Percentiles rank a stretch among this genome's conserved stretches.
These are phyloP conservation scores for Mesorhabditis belari DNA, from an alignment of 2,888 invertebrate species.

Conservation along the genomic window DNA sequence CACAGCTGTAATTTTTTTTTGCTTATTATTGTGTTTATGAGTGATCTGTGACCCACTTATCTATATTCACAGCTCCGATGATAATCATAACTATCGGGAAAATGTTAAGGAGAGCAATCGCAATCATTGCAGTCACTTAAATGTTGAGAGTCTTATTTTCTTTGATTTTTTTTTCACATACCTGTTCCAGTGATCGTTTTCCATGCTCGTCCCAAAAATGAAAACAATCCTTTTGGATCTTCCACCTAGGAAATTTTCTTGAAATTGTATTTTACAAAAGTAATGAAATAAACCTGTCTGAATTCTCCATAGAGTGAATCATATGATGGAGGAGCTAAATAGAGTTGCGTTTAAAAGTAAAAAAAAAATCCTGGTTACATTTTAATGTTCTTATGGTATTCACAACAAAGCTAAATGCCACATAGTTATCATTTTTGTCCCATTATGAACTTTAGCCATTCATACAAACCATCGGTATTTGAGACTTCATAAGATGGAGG, in stretches of 20 bases:
- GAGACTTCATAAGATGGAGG: no score
- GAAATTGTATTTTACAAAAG: conserved; percentile 7
- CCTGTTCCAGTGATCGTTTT: background rate
- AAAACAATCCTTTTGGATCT: background rate
- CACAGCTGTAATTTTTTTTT: conserved; percentile 56
- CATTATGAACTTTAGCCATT: no score
- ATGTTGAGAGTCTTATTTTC: background rate
- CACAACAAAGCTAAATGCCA: no score
- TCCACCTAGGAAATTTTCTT: conserved; percentile 4
- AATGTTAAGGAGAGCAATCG: conserved; percentile 21
- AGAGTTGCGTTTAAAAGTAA: background rate
- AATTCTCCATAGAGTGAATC: conserved; percentile 28
- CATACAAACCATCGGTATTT: no score
- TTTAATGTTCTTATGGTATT: no score
- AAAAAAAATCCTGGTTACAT: no score
- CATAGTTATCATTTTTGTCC: no score
- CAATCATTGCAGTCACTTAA: conserved; percentile 18
- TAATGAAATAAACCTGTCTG: conserved; percentile 11
- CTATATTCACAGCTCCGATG: conserved; percentile 63
- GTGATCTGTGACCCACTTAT: conserved; percentile 55
- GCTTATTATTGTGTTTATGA: background rate
- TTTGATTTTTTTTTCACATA: background rate
- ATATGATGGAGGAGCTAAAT: conserved; percentile 27
- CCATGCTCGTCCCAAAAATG: background rate
- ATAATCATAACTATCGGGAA: conserved; percentile 67